A percentile compares a stretch with the other conserved stretches of the same genome.
Evolutionary conservation across 2,888 invertebrate genomes (phyloP).

Genomic region (Gymnosoma rotundatum): DNA sequence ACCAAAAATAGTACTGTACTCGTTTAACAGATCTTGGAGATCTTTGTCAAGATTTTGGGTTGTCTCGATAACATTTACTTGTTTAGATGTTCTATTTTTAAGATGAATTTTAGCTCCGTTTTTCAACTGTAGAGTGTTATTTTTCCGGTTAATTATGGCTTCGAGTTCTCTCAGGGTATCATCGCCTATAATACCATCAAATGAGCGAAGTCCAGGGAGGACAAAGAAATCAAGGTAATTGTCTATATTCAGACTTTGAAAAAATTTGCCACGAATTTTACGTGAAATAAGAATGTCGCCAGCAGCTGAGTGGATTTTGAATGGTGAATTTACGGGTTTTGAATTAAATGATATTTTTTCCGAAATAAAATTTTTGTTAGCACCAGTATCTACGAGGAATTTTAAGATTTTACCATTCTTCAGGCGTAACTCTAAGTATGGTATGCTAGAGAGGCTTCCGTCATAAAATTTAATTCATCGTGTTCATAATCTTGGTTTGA

Average conservation of each 20-base stretch:
- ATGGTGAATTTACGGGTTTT: neutral
- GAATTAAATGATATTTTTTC: neutral
- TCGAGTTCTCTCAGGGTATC: neutral
- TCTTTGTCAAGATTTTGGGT: neutral
- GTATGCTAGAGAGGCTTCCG: constrained; percentile 58
- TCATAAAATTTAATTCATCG: constrained; percentile 63
- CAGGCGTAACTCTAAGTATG: constrained; percentile 48
- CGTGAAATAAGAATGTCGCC: neutral
- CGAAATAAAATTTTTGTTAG: neutral
- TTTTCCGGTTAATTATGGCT: neutral
- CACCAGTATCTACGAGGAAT: constrained; percentile 9
- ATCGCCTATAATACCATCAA: neutral
- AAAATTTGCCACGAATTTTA: neutral
- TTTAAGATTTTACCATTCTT: constrained; percentile 44
- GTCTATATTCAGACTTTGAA: neutral
- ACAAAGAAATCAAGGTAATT: neutral
- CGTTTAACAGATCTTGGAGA: constrained; percentile 26
- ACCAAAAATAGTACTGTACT: constrained; percentile 37
- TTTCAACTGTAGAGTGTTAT: neutral
- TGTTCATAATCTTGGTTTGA: neutral
- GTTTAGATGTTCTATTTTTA: neutral
- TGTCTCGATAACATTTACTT: neutral
- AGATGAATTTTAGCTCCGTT: neutral
- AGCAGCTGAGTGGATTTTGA: neutral
- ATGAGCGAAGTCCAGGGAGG: neutral